Conservation (phyloP, 2,797 vertebrate species). For the Poeciliopsis infans region DNA sequence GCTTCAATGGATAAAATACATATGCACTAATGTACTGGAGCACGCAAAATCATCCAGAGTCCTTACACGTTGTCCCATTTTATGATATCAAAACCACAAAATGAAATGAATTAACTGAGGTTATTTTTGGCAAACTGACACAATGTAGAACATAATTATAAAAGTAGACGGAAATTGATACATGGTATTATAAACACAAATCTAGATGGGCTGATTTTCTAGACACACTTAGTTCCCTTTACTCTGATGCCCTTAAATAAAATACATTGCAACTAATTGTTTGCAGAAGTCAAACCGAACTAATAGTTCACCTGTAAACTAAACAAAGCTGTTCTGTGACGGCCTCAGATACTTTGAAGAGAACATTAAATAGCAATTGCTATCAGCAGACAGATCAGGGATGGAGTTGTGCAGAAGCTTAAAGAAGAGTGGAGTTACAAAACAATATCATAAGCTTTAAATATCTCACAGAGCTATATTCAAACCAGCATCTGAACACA, state of each 20-base stretch:
- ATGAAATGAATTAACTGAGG: not conserved
- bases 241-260: not conserved
- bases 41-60: not conserved
- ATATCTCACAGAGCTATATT: not conserved
- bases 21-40: not conserved
- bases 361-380: not conserved
- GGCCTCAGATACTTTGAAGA: not conserved
- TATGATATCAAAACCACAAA: not conserved
- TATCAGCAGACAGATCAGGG: not conserved
- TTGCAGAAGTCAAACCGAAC: not conserved
- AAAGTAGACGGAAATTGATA: not conserved
- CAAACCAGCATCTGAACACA: not conserved
- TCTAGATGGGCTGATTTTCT: not conserved
- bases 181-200: not conserved
- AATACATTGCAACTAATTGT: not conserved
- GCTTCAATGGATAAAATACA: constrained; percentile 38
- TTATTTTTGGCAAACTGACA: not conserved
- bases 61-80: not conserved
- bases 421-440: not conserved
- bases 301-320: not conserved
- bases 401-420: not conserved
- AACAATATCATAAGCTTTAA: not conserved
- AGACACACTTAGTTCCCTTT: not conserved
- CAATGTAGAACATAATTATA: not conserved
- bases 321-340: not conserved